These are phyloP conservation scores for Fregata magnificens DNA, from an alignment of 2,113 vertebrate genomes.

Conservation along the genomic window DNA sequence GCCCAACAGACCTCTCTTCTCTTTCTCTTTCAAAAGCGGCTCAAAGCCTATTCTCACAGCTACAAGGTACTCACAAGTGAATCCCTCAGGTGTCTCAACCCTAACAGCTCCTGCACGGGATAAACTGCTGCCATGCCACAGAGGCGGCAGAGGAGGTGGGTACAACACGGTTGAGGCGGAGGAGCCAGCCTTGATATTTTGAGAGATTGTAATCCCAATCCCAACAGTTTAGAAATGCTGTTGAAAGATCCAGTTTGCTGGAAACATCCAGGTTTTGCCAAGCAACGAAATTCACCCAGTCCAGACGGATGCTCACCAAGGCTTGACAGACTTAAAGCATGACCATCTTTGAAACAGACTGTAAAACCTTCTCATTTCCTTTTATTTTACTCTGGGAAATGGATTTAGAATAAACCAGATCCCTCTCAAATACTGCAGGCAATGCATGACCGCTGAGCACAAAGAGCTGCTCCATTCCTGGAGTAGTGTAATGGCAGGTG, in stretches of 20 bases:
- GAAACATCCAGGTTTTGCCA: background rate
- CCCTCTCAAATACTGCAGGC: background rate
- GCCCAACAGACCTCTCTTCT: background rate
- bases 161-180: rapidly evolving
- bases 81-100: background rate
- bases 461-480: background rate
- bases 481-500: rapidly evolving
- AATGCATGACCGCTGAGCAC: rapidly evolving
- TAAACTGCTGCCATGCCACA: background rate
- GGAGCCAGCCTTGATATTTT: background rate
- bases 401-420: background rate
- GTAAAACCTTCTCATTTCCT: background rate
- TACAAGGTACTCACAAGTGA: rapidly evolving
- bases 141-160: background rate
- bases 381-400: background rate
- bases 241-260: background rate
- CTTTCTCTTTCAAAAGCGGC: background rate
- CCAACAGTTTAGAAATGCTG: background rate
- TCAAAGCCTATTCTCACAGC: background rate
- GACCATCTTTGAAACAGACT: background rate
- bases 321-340: background rate
- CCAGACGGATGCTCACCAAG: background rate
- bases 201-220: background rate
- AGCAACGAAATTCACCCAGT: background rate
- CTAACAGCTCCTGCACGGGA: rapidly evolving